Evolutionary conservation across 2,113 vertebrate genomes (phyloP), one percentile per base, ranked within the genome.

Genomic region (Oxyruncus cristatus): DNA sequence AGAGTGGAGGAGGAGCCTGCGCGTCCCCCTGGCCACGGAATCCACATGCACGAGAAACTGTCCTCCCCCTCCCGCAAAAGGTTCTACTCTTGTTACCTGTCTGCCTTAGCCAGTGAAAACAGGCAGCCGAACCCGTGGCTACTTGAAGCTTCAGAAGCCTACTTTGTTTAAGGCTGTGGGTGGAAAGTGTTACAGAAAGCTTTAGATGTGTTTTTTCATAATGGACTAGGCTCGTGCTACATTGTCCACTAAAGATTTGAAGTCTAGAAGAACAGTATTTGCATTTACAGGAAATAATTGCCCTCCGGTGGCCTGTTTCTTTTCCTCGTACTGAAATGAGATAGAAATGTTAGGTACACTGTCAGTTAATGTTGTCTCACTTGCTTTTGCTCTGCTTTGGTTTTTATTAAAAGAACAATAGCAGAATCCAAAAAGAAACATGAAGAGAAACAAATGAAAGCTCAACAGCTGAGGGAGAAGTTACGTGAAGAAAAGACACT

Each of bases 351-450:
- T 90, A 75, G 56, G 42, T 81, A 6, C 20, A 1, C 49, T 92
- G 77, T 81, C 75, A 55, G 21, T 37, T 83, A 76, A 46, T 35
- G 50, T 70, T 88, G 39, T 92, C 61, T 96, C 41, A 80, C 53
- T 96, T 62, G 41, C 27, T 61, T 71, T 73, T 83, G 20, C 28
- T 95, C 52, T 97, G 23, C 70, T 80, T 80, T 97, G 24, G 18
- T 83, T 97, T 95, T 56, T 94, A n/a, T 97, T 96, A 89, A 97
- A 98, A 99, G 99, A 97, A 99, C 99, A 89, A 99, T 99, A 88
- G 99, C 99, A 32, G 99, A 99, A 98, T 99, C 99, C n/a, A 99
- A 99, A 97, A 99, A 99, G 98, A 99, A 99, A 96, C 99, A 99
- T 35, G 99, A 99, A 97, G 99, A 99, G 97, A 99, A 99, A 90